Evolutionary conservation across 2,888 invertebrate species (phyloP).

Genomic region (Agrilus biguttatus): DNA sequence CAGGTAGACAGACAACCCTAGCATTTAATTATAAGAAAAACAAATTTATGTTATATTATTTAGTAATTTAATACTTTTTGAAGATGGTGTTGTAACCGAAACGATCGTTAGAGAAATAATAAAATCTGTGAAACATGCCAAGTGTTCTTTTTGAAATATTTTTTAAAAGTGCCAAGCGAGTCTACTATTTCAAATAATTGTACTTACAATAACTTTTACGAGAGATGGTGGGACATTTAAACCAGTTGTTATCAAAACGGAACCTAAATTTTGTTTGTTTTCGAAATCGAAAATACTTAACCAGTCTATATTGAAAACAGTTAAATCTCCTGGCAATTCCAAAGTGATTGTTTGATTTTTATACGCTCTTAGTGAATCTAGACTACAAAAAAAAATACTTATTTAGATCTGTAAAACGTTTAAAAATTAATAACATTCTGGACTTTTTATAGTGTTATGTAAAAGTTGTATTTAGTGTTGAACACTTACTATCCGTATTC

Average conservation of each 20-base stretch:
- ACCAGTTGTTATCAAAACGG: slow-evolving; percentile 62
- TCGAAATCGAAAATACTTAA: slow-evolving; percentile 63
- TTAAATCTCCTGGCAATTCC: slow-evolving; percentile 65
- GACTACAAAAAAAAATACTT: slow-evolving; percentile 33
- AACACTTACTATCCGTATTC: slow-evolving; percentile 80
- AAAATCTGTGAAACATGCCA: too few relatives aligned
- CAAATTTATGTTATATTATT: too few relatives aligned
- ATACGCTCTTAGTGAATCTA: slow-evolving; percentile 66
- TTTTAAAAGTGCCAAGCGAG: too few relatives aligned
- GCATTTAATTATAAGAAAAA: too few relatives aligned
- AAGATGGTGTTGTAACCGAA: too few relatives aligned
- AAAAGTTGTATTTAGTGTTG: too few relatives aligned
- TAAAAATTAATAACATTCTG: too few relatives aligned
- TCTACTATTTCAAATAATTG: not conserved
- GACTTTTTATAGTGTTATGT: too few relatives aligned
- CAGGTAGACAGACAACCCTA: too few relatives aligned
- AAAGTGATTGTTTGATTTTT: slow-evolving; percentile 57
- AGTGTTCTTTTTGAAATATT: too few relatives aligned
- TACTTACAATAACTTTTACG: slow-evolving; percentile 40
- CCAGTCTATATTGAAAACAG: slow-evolving; percentile 75
- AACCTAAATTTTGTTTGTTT: slow-evolving; percentile 53
- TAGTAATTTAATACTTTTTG: too few relatives aligned
- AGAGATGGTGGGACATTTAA: slow-evolving; percentile 80
- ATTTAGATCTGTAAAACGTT: not conserved
- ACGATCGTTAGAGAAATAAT: too few relatives aligned